Evolutionary conservation across 2,888 invertebrate species (phyloP), one percentile per base, ranked within the genome.

Genomic region (Campoplex capitator): DNA sequence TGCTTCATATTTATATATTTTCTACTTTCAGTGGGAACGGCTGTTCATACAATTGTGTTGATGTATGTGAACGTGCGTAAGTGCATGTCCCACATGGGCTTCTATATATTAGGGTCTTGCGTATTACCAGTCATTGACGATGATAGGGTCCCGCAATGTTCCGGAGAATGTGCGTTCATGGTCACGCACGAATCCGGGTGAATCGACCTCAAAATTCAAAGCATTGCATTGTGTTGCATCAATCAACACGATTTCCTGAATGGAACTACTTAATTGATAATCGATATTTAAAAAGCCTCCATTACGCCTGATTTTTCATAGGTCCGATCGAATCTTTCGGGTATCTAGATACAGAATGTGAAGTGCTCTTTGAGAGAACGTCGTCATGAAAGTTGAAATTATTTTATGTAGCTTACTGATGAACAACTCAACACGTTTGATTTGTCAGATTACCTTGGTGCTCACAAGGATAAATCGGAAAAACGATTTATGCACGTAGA

Each of bases 111-210:
- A 89, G 90, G 89, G 88, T 87, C 90, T 89, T 90, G 91, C 91
- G 91, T 92, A 91, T 93, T 93, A 93, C 92, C 92, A 92, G 92
- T 91, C 93, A 93, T 93, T 93, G 93, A 92, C 92, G 92, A 92
- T 88, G 91, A 92, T 91, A 91, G 91, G 92, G 91, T 91, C 89
- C 90, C 90, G 88, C 90, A 91, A 90, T 87, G 89, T 91, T 90
- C 70, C 90, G 88, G 90, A 91, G 91, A 91, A 91, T 92, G 90
- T 92, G 90, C 91, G 88, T 92, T 92, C 92, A 92, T 85, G 92
- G 91, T 90, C 91, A 90, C 88, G 87, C 88, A 89, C 86, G 86
- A 91, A 92, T 23, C 88, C 90, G 90, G 89, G 89, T 90, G 89
- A 71, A 28, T 54, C 42, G 75, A 68, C 74, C 70, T 32, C 67